Evolutionary conservation across 2,113 vertebrate species (phyloP).

Genomic region (Dasyurus viverrinus): DNA sequence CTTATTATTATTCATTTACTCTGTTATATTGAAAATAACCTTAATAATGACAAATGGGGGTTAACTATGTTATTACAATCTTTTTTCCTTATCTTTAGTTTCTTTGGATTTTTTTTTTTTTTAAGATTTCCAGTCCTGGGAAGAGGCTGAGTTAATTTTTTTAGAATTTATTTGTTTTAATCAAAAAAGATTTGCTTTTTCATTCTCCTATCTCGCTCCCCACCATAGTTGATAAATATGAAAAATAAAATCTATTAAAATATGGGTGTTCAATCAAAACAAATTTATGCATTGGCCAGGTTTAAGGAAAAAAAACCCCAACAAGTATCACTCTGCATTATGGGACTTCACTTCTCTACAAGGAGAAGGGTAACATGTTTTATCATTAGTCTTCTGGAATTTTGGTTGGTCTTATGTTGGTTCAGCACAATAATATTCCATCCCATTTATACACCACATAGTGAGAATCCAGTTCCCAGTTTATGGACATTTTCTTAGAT

Average conservation of each 20-base stretch:
- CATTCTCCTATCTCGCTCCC: not conserved
- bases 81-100: not conserved
- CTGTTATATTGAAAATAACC: not conserved
- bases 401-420: not conserved
- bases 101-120: not conserved
- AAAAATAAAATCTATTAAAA: not conserved
- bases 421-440: not conserved
- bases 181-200: not conserved
- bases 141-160: not conserved
- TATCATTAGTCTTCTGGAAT: not conserved
- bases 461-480: not conserved
- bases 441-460: not conserved
- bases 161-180: not conserved
- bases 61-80: not conserved
- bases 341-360: not conserved
- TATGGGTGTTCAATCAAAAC: not conserved
- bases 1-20: not conserved
- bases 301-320: no score
- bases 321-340: not conserved
- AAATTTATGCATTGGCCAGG: not conserved
- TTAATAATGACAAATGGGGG: not conserved
- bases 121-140: no score
- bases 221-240: not conserved
- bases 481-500: not conserved
- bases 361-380: not conserved